Evolutionary conservation across 2,888 invertebrate genomes (phyloP), one percentile per base, ranked within the genome.

Genomic region (Keiferia lycopersicella): DNA sequence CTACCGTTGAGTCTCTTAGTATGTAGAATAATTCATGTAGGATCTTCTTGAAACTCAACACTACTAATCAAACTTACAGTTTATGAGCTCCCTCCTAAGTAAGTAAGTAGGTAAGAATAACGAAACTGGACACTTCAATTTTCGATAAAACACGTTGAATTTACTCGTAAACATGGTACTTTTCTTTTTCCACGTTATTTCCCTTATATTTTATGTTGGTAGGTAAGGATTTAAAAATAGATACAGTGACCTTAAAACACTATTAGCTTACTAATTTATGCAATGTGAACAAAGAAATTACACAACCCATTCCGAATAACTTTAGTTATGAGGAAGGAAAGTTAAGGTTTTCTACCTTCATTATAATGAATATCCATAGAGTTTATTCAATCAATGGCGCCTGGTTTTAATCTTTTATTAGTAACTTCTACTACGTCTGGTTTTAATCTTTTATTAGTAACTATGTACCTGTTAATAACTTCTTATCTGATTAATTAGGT

Each of bases 371-470:
- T 64, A 66, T 51, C 39, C 45, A 51, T 41, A 3, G 26, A 45
- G 30, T 60, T 64, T 63, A 64, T 66, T 60, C 64, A 50, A 58
- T 62, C 57, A 39, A 48, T 66, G 59, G 60, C 62, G 51, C 3
- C 22, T 2, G 51, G 22, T 51, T 51, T 51, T 12, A 50, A 50
- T 50, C 41, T 41, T 12, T 14, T 41, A 12, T n/a, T n/a, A n/a
- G n/a, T n/a, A n/a, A n/a, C n/a, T n/a, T n/a, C n/a, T n/a, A n/a
- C n/a, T n/a, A n/a, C 62, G 51, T 11, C 22, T 2, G 51, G 22
- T 51, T 51, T 51, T 12, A 50, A 50, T 50, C 2, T 16, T 4
- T n/a, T 45, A 45, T 51, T 51, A 22, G 22, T 51, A 18, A 51
- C 51, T 51, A 22, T 18, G 16, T 50, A 50, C 18, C 50, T 50